Evolutionary conservation across 2,888 invertebrate genomes (phyloP), one percentile per base, ranked within the genome.

Genomic region (Caenorhabditis japonica): DNA sequence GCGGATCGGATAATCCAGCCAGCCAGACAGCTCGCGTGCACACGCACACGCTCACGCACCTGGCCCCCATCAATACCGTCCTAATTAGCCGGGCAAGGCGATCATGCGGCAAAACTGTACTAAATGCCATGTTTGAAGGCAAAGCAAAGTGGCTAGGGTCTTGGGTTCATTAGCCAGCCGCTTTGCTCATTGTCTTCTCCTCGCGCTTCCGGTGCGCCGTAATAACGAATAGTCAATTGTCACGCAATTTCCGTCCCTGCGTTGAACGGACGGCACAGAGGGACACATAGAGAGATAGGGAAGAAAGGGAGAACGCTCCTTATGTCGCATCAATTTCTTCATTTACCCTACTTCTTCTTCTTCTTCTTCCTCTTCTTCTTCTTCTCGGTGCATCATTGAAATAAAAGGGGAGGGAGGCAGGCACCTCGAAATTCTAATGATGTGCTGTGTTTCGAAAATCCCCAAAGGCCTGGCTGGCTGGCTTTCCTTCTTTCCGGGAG

Each of bases 401-500:
- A 27, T 34, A 27, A 19, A 55, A 13, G 21, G 17, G 7, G 52
- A 44, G 38, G 46, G 21, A 59, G 39, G 25, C 33, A 56, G 66
- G 51, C 60, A 53, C 60, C 70, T 55, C 60, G 61, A 70, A 55
- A 60, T 70, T 70, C 70, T 70, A 70, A 70, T 70, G 70, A 70
- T 70, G 69, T 66, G 68, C 55, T 39, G 23, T 33, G 36, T 43
- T 12, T 47, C 47, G n/a, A n/a, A 51, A 60, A 61, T 70, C 61
- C 70, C 69, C 55, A 36, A 61, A 56, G 70, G 61, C 33, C 33
- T 56, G 49, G 30, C 39, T 47, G 64, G 21, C 21, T 21, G 46
- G 34, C 21, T 23, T 12, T 47, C 21, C 19, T 53, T 27, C 49
- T 56, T 49, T 49, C 49, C 30, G 53, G 49, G 39, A 33, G 49